These are phyloP conservation scores for Cinara cedri DNA, from an alignment of 2,888 invertebrate genomes.

Conservation along the genomic window DNA sequence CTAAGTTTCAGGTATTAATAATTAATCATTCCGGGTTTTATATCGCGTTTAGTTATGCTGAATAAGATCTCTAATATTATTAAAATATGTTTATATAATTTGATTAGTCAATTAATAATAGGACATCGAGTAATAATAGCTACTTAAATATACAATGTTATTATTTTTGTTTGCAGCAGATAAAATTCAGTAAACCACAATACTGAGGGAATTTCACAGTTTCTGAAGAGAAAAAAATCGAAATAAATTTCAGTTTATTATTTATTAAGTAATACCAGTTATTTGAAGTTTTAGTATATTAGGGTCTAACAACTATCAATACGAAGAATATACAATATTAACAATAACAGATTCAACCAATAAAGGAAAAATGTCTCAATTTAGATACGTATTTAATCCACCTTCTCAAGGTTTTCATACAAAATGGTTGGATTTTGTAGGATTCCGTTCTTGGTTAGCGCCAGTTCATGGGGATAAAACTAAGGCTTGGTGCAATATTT, in stretches of 20 bases:
- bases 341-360: conserved; percentile 44
- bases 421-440: conserved; percentile 59
- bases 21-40: neutral
- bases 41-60: neutral
- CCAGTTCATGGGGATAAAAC: conserved; percentile 58
- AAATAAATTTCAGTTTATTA: conserved; percentile 6
- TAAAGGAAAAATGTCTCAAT: conserved; percentile 50
- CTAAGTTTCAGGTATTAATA: neutral
- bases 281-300: conserved; percentile 26
- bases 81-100: neutral
- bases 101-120: neutral
- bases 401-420: conserved; percentile 64
- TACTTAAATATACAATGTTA: conserved; percentile 52
- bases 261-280: conserved; percentile 29
- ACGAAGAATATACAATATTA: conserved; percentile 53
- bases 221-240: conserved; percentile 37
- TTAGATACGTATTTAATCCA: conserved; percentile 63
- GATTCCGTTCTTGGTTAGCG: conserved; percentile 58
- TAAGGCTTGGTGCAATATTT: conserved; percentile 58
- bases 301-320: conserved; percentile 52
- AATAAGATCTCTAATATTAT: neutral
- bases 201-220: conserved; percentile 39
- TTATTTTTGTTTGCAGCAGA: conserved; percentile 56
- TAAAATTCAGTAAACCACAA: conserved; percentile 49
- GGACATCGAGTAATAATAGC: conserved; percentile 44